Conservation (phyloP, 2,888 invertebrate genomes). For the Crepidodera aurea region DNA sequence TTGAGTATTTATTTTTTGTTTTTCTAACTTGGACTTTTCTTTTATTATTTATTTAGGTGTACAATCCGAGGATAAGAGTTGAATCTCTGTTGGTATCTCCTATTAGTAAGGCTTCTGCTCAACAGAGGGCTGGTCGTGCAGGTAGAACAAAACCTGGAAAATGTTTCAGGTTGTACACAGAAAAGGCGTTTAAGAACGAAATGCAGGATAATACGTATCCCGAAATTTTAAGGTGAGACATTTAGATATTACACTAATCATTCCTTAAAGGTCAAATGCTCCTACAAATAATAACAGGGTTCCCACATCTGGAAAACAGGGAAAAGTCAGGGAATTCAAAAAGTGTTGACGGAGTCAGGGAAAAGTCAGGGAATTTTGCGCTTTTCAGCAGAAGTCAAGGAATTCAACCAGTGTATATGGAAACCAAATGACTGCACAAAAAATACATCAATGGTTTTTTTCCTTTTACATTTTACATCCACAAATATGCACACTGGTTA, state of each 20-base stretch:
- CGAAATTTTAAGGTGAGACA: conserved; percentile 76
- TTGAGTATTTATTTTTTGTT: too few species aligned
- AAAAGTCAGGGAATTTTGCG: too few species aligned
- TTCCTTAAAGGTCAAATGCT: conserved; percentile 16
- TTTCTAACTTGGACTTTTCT: too few species aligned
- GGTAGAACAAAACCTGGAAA: conserved; percentile 98
- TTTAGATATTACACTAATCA: not conserved
- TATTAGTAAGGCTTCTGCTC: conserved; percentile 98
- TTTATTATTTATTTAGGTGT: conserved; percentile 54
- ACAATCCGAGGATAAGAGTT: conserved; percentile 77
- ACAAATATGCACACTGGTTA: too few species aligned
- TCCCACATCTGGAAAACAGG: too few species aligned
- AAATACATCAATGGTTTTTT: too few species aligned
- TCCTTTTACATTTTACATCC: too few species aligned
- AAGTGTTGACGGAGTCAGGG: too few species aligned
- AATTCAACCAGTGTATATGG: too few species aligned
- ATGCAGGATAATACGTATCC: conserved; percentile 99
- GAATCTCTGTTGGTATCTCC: conserved; percentile 98
- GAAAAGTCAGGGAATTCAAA: too few species aligned
- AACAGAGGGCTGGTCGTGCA: conserved; percentile 95
- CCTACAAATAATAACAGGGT: conserved; percentile 3
- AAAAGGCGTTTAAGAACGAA: conserved; percentile 94
- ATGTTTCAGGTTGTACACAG: conserved; percentile 95
- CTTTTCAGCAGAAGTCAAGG: too few species aligned
- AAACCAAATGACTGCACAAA: too few species aligned